phyloP scores from a whole-genome alignment of 2,888 invertebrate genomes.

The Pseudococcus longispinus region DNA sequence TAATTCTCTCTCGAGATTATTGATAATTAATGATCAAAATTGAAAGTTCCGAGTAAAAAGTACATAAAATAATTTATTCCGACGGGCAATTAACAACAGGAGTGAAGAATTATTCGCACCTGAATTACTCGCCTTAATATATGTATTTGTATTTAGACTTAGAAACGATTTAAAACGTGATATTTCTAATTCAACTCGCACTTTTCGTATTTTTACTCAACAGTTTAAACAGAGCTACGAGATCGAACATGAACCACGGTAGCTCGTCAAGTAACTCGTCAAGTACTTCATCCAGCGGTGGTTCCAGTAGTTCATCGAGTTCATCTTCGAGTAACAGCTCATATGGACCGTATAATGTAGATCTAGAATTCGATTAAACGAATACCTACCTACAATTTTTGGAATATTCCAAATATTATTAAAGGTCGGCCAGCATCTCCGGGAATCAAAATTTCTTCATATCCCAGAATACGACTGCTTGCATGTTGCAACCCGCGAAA shows the following conservation, averaged over 20 bases:
- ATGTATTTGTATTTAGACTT: too few species aligned
- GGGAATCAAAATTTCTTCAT: background rate
- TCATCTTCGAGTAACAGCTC: slow-evolving; percentile 50
- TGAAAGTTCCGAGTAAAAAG: too few species aligned
- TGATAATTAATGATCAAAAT: too few species aligned
- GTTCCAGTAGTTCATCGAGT: slow-evolving; percentile 53
- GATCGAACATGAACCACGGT: slow-evolving; percentile 37
- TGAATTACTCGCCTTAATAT: too few species aligned
- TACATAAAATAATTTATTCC: too few species aligned
- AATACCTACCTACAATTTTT: background rate
- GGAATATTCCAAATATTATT: background rate
- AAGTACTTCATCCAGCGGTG: slow-evolving; percentile 48
- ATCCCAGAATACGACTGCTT: background rate
- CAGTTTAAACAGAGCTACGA: slow-evolving; percentile 43
- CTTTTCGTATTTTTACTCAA: background rate
- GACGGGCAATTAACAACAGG: too few species aligned
- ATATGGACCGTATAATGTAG: slow-evolving; percentile 14
- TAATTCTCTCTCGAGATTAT: too few species aligned
- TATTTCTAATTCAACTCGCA: background rate
- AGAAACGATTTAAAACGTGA: background rate
- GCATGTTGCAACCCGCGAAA: background rate
- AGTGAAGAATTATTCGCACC: too few species aligned
- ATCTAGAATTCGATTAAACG: slow-evolving; percentile 32
- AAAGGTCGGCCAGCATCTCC: background rate
- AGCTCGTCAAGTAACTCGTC: slow-evolving; percentile 49